These are phyloP conservation scores for Macrobrachium rosenbergii DNA, from an alignment of 1,140 invertebrate genomes.

Conservation along the genomic window DNA sequence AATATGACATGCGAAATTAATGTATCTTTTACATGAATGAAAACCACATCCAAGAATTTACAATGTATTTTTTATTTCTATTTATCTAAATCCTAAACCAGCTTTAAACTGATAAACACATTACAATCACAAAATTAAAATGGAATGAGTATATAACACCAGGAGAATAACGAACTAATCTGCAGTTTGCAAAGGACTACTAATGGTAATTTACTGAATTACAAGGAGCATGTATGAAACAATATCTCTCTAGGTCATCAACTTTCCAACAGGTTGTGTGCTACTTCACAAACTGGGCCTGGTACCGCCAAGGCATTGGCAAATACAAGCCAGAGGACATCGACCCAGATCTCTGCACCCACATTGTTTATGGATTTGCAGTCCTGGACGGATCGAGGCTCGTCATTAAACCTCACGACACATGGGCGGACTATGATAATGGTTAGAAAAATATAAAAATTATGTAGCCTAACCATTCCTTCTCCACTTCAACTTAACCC, in stretches of 20 bases:
- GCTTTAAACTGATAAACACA: no score
- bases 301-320: slow-evolving; percentile 82
- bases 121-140: no score
- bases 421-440: slow-evolving; percentile 91
- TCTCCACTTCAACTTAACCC: no score
- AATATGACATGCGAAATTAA: no score
- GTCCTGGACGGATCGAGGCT: slow-evolving; percentile 84
- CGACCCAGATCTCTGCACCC: slow-evolving; percentile 87
- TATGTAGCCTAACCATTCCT: no score
- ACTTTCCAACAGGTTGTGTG: slow-evolving; percentile 74
- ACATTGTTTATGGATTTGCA: slow-evolving; percentile 93
- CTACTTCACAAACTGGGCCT: slow-evolving; percentile 96
- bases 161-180: no score
- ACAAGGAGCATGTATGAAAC: neutral
- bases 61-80: no score
- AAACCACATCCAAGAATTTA: no score
- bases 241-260: slow-evolving; percentile 70
- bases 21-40: no score
- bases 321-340: slow-evolving; percentile 89
- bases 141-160: no score
- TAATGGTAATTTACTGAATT: neutral
- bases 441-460: slow-evolving; percentile 71
- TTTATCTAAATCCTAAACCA: no score
- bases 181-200: no score
- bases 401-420: slow-evolving; percentile 85